A percentile compares a stretch with the other conserved stretches of the same genome.
phyloP scores from a whole-genome alignment of 2,888 invertebrate genomes.

The Bruchidius siliquastri region DNA sequence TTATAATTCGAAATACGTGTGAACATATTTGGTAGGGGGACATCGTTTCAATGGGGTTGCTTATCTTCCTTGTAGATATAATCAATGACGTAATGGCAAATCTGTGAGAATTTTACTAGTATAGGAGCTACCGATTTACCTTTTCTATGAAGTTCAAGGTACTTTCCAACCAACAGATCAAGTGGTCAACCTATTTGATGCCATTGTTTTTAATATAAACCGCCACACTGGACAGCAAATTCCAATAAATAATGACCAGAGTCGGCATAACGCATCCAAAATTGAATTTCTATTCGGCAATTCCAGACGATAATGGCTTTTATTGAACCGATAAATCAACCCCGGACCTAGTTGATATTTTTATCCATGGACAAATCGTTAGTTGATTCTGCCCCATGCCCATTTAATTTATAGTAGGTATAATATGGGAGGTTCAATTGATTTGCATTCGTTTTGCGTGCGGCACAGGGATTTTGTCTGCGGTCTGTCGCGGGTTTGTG shows the following conservation, averaged over 20 bases:
- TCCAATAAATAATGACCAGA: conserved; percentile 7
- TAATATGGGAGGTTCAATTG: not conserved
- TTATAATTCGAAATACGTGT: too few relatives aligned
- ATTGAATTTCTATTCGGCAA: conserved; percentile 8
- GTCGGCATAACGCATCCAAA: conserved; percentile 10
- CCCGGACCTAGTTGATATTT: not conserved
- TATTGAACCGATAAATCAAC: conserved; percentile 5
- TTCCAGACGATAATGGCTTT: conserved; percentile 8
- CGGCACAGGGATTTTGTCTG: not conserved
- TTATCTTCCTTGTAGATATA: too few relatives aligned
- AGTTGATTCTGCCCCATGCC: not conserved
- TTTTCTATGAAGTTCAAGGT: too few relatives aligned
- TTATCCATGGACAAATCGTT: not conserved
- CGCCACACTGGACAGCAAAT: not conserved
- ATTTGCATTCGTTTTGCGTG: not conserved
- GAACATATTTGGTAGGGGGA: too few relatives aligned
- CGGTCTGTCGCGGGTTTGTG: not conserved
- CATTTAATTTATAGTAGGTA: not conserved
- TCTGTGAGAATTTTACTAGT: too few relatives aligned
- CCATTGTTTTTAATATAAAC: not conserved
- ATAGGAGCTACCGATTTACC: too few relatives aligned
- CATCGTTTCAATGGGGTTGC: too few relatives aligned
- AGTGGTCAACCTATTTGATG: too few relatives aligned
- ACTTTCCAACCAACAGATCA: too few relatives aligned
- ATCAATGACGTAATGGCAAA: too few relatives aligned